Evolutionary conservation across 2,113 vertebrate species (phyloP).

Genomic region (Pangasianodon gigas): DNA sequence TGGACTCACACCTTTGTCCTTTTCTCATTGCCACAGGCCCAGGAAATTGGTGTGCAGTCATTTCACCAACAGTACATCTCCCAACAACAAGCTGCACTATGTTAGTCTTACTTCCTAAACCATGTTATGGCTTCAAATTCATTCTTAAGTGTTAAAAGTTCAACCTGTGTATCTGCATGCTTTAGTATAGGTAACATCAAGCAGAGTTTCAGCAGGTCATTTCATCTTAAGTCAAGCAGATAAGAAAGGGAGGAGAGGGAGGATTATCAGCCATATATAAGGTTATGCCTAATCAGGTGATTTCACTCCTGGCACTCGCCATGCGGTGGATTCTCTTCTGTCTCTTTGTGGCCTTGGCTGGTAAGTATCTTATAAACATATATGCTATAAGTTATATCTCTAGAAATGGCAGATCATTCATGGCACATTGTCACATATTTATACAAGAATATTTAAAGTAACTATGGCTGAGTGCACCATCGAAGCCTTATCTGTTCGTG

Average conservation of each 20-base stretch:
- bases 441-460: background rate
- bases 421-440: background rate
- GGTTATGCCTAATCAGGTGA: slow-evolving; percentile 10
- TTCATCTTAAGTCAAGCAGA: background rate
- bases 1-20: slow-evolving; percentile 51
- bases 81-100: background rate
- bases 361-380: slow-evolving; percentile 60
- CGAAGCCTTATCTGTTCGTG: background rate
- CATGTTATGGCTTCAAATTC: background rate
- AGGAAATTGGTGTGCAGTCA: background rate
- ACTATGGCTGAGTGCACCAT: background rate
- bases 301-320: slow-evolving; percentile 50
- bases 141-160: too few relatives aligned
- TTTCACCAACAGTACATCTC: background rate
- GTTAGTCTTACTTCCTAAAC: background rate
- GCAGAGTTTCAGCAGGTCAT: slow-evolving; percentile 1
- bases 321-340: slow-evolving; percentile 68
- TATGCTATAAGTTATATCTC: background rate
- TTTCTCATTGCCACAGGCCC: slow-evolving; percentile 1
- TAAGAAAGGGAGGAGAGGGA: slow-evolving; percentile 40
- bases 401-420: background rate
- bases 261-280: slow-evolving; percentile 60
- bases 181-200: background rate
- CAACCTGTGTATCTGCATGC: background rate
- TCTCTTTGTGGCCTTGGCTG: slow-evolving; percentile 67